phyloP scores from a whole-genome alignment of 2,797 vertebrate species.

The Amphiprion clarkii region DNA sequence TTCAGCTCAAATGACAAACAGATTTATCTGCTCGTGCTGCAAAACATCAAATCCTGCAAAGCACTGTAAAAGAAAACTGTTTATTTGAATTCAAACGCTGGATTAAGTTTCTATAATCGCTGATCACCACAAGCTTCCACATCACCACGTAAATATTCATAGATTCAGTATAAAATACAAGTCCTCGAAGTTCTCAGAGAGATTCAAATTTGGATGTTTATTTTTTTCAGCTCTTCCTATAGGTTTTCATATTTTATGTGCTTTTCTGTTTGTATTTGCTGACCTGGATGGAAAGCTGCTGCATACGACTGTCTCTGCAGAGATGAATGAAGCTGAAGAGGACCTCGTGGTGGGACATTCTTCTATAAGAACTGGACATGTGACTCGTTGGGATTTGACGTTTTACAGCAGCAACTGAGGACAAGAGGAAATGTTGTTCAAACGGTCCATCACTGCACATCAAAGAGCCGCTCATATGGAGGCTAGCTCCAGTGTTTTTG shows the following conservation, averaged over 20 bases:
- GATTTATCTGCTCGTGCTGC: slow-evolving; percentile 2
- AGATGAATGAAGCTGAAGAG: not conserved
- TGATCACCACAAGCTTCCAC: too few species aligned
- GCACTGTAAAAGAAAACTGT: not conserved
- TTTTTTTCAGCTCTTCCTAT: not conserved
- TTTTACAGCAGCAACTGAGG: slow-evolving; percentile 35
- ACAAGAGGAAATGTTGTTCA: slow-evolving; percentile 55
- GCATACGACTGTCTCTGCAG: not conserved
- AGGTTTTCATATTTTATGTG: not conserved
- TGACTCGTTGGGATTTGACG: slow-evolving; percentile 29
- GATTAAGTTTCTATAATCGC: not conserved
- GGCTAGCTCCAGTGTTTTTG: slow-evolving; percentile 55
- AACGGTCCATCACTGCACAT: slow-evolving; percentile 54
- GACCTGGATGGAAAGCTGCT: not conserved
- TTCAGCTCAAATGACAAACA: slow-evolving; percentile 24
- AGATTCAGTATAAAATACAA: too few species aligned
- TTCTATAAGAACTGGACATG: not conserved
- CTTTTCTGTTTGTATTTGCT: not conserved
- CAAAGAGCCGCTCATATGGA: slow-evolving; percentile 53
- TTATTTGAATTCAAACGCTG: not conserved
- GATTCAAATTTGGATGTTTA: not conserved
- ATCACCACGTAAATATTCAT: too few species aligned
- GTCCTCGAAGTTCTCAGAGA: too few species aligned
- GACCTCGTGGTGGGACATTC: not conserved
- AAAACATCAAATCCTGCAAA: not conserved